Conservation (phyloP, 2,797 vertebrate genomes). For the Pachyuromys duprasi region DNA sequence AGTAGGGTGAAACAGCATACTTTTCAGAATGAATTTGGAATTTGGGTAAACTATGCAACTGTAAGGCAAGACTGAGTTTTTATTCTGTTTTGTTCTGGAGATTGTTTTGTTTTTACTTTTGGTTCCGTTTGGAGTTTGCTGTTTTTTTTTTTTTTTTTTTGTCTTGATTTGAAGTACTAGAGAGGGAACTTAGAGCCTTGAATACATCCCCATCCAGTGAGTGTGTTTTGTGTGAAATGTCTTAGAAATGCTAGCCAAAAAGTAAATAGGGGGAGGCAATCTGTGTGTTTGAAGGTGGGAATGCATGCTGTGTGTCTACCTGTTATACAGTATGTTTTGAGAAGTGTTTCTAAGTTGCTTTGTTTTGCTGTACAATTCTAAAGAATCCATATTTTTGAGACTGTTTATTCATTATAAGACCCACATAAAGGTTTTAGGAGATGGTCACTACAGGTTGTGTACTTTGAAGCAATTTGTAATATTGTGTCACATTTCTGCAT, state of each 20-base stretch:
- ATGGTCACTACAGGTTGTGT: neutral
- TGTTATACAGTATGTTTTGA: neutral
- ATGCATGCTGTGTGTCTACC: neutral
- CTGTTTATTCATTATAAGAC: neutral
- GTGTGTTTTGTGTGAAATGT: neutral
- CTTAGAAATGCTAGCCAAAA: neutral
- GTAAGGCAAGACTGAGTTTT: neutral
- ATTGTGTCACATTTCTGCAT: neutral
- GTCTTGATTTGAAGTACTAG: neutral
- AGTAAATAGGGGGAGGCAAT: neutral
- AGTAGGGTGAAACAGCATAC: neutral
- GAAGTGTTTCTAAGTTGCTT: conserved; percentile 10
- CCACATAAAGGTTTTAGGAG: neutral
- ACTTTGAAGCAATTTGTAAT: neutral
- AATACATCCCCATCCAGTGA: neutral
- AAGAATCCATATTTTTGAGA: neutral
- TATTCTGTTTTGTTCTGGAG: neutral
- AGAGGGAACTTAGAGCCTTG: neutral
- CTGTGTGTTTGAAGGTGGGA: neutral
- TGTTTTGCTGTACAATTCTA: neutral
- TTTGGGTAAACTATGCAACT: neutral
- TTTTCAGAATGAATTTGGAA: conserved; percentile 14
- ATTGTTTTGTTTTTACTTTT: neutral
- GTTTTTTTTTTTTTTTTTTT: neutral
- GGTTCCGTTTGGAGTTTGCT: neutral